Evolutionary conservation across 2,113 vertebrate genomes (phyloP), one percentile per base, ranked within the genome.

Genomic region (Megaleporinus macrocephalus): DNA sequence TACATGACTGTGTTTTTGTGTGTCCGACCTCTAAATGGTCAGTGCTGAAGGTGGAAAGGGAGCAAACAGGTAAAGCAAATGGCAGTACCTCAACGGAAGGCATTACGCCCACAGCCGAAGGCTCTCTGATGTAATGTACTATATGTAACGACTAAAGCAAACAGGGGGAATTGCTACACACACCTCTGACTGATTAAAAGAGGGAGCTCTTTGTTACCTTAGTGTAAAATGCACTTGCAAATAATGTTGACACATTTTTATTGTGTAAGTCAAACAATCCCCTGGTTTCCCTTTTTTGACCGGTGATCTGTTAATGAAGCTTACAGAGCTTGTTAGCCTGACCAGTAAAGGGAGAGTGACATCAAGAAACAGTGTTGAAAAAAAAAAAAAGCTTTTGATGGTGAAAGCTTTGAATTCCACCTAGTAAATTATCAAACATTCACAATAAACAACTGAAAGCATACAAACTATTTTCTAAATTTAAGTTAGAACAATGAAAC

Each of bases 311-410:
- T n/a, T 65, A 83, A 68, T 57, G 47, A 22, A 68, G 61, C 66
- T 41, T 70, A n/a, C 27, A 33, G n/a, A 72, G 41, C 73, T 22
- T 41, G 22, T 1, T 1, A 75, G 41, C 13, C 44, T 55, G 66
- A 82, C 76, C 68, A 30, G 69, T 61, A 26, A 57, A 83, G 47
- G 51, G 59, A 75, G 27, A 36, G 6, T 27, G 80, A 83, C 74
- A 53, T 83, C 73, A 77, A 66, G 74, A 71, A 77, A 83, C 36
- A 51, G 69, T 57, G 70, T 72, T 41, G 66, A 66, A 66, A 66
- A 16, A 36, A 36, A 36, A n/a, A 9, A 68, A 68, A n/a, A 41
- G 20, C 63, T 66, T 66, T 36, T 66, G 29, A 66, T 4, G 1
- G 18, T 33, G 3, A 44, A 68, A 41, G 33, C 66, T 22, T 36